phyloP scores from a whole-genome alignment of 2,113 vertebrate species.

The Xiphorhynchus elegans region DNA sequence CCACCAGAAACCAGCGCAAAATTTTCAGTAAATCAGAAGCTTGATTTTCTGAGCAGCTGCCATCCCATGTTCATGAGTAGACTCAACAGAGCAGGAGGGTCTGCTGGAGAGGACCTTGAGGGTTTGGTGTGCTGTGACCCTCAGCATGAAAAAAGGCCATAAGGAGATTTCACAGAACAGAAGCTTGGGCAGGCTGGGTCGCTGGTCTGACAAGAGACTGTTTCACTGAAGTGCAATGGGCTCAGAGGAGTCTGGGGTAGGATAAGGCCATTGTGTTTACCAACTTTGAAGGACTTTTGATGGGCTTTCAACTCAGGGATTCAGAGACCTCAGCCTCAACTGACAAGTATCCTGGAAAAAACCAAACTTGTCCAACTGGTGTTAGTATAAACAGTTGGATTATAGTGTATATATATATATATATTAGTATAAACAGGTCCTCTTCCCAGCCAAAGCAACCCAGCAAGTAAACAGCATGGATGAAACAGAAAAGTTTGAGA shows the following conservation, averaged over 20 bases:
- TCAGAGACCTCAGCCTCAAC: not conserved
- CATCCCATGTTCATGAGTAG: rapidly evolving
- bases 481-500: not conserved
- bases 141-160: not conserved
- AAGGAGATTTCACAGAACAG: not conserved
- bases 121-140: not conserved
- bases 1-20: not conserved
- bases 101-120: not conserved
- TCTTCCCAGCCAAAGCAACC: not conserved
- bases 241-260: not conserved
- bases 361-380: not conserved
- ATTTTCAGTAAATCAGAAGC: not conserved
- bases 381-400: not conserved
- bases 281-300: not conserved
- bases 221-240: not conserved
- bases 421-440: not conserved
- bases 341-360: not conserved
- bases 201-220: not conserved
- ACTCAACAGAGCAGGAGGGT: not conserved
- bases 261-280: not conserved
- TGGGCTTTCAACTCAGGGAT: not conserved
- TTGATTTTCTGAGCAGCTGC: not conserved
- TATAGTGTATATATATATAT: too few relatives aligned
- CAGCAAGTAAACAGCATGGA: not conserved
- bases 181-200: rapidly evolving